These are phyloP conservation scores for Plagodis pulveraria DNA, from an alignment of 2,888 invertebrate genomes.

Conservation along the genomic window DNA sequence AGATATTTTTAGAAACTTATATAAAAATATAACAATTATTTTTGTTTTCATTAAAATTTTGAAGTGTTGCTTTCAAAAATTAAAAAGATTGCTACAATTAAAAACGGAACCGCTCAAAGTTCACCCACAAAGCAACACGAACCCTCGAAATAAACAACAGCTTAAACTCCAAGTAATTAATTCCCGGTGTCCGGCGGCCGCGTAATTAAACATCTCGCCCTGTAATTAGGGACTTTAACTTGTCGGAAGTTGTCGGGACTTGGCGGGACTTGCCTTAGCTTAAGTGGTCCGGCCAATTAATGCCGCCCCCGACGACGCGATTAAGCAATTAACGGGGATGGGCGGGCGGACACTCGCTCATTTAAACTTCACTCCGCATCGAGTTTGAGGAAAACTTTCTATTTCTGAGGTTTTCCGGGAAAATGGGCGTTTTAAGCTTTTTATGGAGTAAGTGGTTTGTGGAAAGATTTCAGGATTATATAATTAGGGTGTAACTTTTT, in stretches of 20 bases:
- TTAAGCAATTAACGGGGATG: conserved; percentile 83
- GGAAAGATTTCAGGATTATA: conserved; percentile 41
- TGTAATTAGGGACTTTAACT: conserved; percentile 78
- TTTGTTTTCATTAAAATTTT: conserved; percentile 5
- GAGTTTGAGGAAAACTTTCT: conserved; percentile 63
- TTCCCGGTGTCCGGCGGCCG: conserved; percentile 69
- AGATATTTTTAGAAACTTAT: no score
- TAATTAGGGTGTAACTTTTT: conserved; percentile 29
- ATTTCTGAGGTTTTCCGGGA: conserved; percentile 50
- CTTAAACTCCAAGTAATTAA: conserved; percentile 71
- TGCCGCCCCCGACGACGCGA: conserved; percentile 73
- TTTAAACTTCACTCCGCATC: conserved; percentile 50
- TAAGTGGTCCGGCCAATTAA: conserved; percentile 82
- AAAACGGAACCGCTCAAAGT: conserved; percentile 40
- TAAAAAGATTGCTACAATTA: conserved; percentile 22
- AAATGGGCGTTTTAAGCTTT: conserved; percentile 47
- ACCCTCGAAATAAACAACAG: conserved; percentile 54
- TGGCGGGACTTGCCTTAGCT: conserved; percentile 64
- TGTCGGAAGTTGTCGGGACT: conserved; percentile 67
- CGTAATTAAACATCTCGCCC: conserved; percentile 83
- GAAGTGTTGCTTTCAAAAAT: conserved; percentile 10
- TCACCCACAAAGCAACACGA: conserved; percentile 53
- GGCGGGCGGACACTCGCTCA: conserved; percentile 75
- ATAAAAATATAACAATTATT: background rate
- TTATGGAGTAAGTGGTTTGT: conserved; percentile 41